Conservation (phyloP, 1,140 invertebrate genomes). For the Drosophila lacertosa region DNA sequence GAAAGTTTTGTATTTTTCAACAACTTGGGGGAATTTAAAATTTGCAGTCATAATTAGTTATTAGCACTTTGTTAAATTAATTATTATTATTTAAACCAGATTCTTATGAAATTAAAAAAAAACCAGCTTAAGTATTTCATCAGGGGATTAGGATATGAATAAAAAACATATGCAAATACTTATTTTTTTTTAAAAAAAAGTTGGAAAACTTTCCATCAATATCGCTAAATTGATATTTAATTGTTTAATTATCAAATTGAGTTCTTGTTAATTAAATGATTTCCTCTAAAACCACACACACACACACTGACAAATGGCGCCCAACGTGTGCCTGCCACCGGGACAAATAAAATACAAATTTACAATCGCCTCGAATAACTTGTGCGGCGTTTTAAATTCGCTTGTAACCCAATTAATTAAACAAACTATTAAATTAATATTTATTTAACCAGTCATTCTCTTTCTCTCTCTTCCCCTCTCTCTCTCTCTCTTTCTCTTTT, state of each 20-base stretch:
- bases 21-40: not conserved
- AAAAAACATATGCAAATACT: too few species aligned
- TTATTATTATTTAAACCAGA: not conserved
- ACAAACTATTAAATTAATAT: constrained; percentile 29
- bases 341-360: not conserved
- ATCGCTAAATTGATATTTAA: too few species aligned
- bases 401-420: constrained; percentile 48
- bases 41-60: not conserved
- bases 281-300: not conserved
- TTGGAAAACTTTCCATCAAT: too few species aligned
- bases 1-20: not conserved
- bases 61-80: constrained; percentile 11
- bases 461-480: constrained; percentile 12
- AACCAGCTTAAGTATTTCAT: not conserved
- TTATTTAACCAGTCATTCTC: constrained; percentile 13
- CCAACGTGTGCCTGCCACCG: not conserved
- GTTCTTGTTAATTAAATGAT: not conserved
- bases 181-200: too few species aligned
- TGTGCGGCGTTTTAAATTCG: not conserved
- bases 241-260: not conserved
- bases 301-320: too few species aligned
- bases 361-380: not conserved
- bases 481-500: constrained; percentile 30
- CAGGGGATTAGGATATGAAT: not conserved
- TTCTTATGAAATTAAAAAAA: not conserved